Conservation (phyloP, 1,140 invertebrate species). For the Trichonephila inaurata region DNA sequence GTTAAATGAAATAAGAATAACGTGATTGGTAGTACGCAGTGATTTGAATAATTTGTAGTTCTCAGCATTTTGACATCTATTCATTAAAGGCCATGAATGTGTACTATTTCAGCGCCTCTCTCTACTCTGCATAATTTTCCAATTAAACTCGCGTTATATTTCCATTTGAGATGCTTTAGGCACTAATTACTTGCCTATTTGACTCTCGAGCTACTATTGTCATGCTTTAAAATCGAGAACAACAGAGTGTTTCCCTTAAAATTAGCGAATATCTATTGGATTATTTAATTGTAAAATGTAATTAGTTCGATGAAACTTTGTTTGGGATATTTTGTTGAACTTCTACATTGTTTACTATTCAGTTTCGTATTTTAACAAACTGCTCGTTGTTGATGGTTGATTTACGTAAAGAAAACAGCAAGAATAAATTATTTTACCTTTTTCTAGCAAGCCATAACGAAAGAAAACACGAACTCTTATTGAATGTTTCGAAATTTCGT, state of each 20-base stretch:
- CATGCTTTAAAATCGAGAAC: background rate
- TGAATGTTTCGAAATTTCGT: too few relatives aligned
- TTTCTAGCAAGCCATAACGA: too few relatives aligned
- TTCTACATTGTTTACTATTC: too few relatives aligned
- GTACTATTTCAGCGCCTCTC: background rate
- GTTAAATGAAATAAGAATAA: too few relatives aligned
- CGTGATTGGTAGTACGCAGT: too few relatives aligned
- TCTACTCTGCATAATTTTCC: background rate
- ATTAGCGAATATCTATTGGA: background rate
- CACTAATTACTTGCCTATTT: slow-evolving; percentile 26
- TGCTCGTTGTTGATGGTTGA: too few relatives aligned
- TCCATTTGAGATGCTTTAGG: background rate
- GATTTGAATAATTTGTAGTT: background rate
- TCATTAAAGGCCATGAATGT: background rate
- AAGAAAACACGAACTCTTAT: too few relatives aligned
- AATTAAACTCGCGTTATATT: slow-evolving; percentile 31
- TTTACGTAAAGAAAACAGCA: too few relatives aligned
- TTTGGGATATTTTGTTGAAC: background rate
- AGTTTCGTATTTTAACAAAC: too few relatives aligned
- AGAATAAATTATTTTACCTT: too few relatives aligned
- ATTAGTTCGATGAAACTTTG: background rate
- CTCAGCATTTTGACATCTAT: background rate
- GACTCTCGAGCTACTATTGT: background rate
- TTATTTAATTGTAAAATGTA: background rate
- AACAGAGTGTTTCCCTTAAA: background rate